These are phyloP conservation scores for Drosophila sturtevanti DNA, from an alignment of 1,140 invertebrate species.

Conservation along the genomic window DNA sequence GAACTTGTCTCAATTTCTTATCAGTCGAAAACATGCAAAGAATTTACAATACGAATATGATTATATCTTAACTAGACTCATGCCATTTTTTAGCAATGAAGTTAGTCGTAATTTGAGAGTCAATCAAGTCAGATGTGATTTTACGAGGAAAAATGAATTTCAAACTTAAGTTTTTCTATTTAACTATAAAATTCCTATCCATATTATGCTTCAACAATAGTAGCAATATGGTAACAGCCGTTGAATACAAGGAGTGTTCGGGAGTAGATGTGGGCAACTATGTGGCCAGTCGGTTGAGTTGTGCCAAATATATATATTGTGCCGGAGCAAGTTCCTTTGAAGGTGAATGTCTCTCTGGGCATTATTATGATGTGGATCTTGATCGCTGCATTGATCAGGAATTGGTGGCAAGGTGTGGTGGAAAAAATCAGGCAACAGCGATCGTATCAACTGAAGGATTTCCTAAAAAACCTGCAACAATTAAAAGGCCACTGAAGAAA, in stretches of 20 bases:
- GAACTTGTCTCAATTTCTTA: conserved; percentile 26
- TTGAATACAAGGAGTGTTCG: conserved; percentile 30
- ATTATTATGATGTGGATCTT: conserved; percentile 35
- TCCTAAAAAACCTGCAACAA: not conserved
- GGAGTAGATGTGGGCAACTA: conserved; percentile 29
- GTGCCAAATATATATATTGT: conserved; percentile 50
- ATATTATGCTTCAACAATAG: conserved; percentile 8
- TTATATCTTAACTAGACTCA: conserved; percentile 6
- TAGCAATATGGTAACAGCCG: not conserved
- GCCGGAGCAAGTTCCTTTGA: conserved; percentile 46
- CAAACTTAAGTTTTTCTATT: not conserved
- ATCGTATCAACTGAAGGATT: not conserved
- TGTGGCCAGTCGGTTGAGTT: conserved; percentile 38
- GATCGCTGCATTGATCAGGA: conserved; percentile 37
- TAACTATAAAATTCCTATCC: conserved; percentile 2
- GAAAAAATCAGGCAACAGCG: not conserved
- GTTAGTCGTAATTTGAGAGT: conserved; percentile 21
- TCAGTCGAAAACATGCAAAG: conserved; percentile 41
- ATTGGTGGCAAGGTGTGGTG: conserved; percentile 24
- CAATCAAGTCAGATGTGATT: not conserved
- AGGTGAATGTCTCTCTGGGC: conserved; percentile 28
- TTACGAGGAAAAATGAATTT: conserved; percentile 20
- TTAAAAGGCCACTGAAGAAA: not conserved
- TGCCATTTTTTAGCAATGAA: not conserved
- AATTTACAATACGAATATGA: not conserved